phyloP scores from a whole-genome alignment of 2,888 invertebrate species.

The Drosophila anceps region DNA sequence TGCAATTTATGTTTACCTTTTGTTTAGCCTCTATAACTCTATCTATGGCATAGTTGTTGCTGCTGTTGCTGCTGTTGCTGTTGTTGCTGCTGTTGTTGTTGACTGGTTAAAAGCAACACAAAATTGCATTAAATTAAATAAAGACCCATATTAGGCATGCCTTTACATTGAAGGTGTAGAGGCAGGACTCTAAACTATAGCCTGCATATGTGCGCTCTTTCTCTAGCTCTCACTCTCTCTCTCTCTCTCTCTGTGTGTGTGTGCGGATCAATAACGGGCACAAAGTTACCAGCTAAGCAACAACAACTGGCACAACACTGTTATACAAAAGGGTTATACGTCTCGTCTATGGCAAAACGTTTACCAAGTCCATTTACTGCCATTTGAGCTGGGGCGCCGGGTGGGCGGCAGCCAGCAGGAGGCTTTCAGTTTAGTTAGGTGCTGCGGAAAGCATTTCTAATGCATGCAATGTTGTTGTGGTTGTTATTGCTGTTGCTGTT shows the following conservation, averaged over 20 bases:
- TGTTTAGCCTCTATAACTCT: background rate
- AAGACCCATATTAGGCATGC: constrained; percentile 78
- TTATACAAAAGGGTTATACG: constrained; percentile 51
- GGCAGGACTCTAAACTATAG: constrained; percentile 29
- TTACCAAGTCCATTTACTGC: constrained; percentile 62
- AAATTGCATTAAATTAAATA: constrained; percentile 79
- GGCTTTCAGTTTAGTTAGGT: constrained; percentile 42
- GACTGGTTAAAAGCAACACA: constrained; percentile 64
- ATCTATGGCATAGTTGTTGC: background rate
- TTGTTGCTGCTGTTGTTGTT: constrained; percentile 12
- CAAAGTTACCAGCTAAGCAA: constrained; percentile 63
- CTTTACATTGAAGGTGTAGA: constrained; percentile 56
- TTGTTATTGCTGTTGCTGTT: constrained; percentile 23
- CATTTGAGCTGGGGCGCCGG: constrained; percentile 11
- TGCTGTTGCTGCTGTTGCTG: constrained; percentile 13
- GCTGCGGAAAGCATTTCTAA: constrained; percentile 69
- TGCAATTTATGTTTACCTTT: constrained; percentile 26
- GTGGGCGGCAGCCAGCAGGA: background rate
- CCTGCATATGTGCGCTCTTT: constrained; percentile 22
- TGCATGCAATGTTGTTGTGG: constrained; percentile 63
- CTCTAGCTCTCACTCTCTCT: background rate
- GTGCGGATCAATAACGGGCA: constrained; percentile 75
- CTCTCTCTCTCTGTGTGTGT: constrained; percentile 26
- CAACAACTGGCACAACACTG: constrained; percentile 15
- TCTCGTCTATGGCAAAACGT: constrained; percentile 59